These are phyloP conservation scores for Chaetodon trifasciatus DNA, from an alignment of 2,797 vertebrate species.

Conservation along the genomic window DNA sequence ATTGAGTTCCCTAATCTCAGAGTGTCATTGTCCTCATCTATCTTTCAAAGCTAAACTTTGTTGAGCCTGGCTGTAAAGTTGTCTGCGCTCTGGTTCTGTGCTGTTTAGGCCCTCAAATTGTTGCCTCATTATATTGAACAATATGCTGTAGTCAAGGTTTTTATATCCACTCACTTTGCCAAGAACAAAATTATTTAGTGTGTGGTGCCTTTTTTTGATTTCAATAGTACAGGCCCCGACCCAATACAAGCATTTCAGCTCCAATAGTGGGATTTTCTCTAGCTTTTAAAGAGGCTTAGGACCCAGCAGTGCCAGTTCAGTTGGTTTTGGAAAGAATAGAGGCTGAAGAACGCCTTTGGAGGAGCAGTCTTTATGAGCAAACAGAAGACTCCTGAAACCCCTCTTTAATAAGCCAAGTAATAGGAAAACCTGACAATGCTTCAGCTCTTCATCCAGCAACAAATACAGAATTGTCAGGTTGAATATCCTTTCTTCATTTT, in stretches of 20 bases:
- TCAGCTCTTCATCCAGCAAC: not conserved
- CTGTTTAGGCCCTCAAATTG: slow-evolving; percentile 2
- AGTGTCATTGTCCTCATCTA: slow-evolving; percentile 41
- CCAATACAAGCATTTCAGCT: slow-evolving; percentile 43
- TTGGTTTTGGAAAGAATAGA: slow-evolving; percentile 49
- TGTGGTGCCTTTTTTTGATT: slow-evolving; percentile 31
- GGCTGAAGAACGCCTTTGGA: slow-evolving; percentile 44
- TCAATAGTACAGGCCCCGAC: slow-evolving; percentile 15
- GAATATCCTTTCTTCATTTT: not conserved
- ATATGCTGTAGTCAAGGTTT: not conserved
- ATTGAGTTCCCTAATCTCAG: slow-evolving; percentile 40
- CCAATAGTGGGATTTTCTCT: slow-evolving; percentile 63
- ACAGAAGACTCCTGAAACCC: slow-evolving; percentile 30
- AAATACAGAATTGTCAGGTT: not conserved
- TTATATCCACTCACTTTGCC: slow-evolving; percentile 10
- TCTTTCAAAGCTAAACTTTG: slow-evolving; percentile 14
- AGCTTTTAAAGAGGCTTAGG: slow-evolving; percentile 73
- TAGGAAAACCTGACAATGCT: slow-evolving; percentile 21
- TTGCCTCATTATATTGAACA: slow-evolving; percentile 4
- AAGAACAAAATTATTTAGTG: slow-evolving; percentile 13
- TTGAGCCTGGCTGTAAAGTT: slow-evolving; percentile 8
- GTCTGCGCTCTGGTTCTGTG: not conserved
- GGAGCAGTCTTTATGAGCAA: slow-evolving; percentile 28
- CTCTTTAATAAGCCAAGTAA: slow-evolving; percentile 16
- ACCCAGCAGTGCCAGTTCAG: slow-evolving; percentile 37